Evolutionary conservation across 2,888 invertebrate species (phyloP).

Genomic region (Scaptomyza caliginosa): DNA sequence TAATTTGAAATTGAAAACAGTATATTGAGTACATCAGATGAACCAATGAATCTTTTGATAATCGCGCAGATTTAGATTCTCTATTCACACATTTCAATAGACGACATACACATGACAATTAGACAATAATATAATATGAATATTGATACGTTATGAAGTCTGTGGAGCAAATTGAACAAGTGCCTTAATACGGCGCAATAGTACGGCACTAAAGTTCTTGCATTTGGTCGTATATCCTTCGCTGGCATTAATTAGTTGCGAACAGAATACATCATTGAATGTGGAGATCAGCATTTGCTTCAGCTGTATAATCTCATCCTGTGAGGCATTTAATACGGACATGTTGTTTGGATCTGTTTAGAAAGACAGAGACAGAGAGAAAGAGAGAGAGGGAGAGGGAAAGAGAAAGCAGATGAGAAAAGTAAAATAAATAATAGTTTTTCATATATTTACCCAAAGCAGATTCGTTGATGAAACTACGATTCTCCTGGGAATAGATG

Average conservation of each 20-base stretch:
- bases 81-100: too few relatives aligned
- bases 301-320: constrained; percentile 88
- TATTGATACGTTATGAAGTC: constrained; percentile 1
- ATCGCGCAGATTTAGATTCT: too few relatives aligned
- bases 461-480: constrained; percentile 57
- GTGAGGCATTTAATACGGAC: constrained; percentile 86
- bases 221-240: constrained; percentile 88
- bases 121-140: not conserved
- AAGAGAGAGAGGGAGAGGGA: too few relatives aligned
- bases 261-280: constrained; percentile 91
- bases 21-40: too few relatives aligned
- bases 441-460: constrained; percentile 43
- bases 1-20: too few relatives aligned
- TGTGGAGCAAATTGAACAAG: constrained; percentile 90
- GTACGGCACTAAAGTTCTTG: constrained; percentile 89
- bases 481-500: constrained; percentile 82
- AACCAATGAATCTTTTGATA: too few relatives aligned
- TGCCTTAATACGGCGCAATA: constrained; percentile 91
- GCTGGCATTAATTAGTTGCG: constrained; percentile 88
- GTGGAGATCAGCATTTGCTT: constrained; percentile 89
- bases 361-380: constrained; percentile 3
- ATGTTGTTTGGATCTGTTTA: constrained; percentile 83
- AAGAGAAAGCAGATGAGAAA: too few relatives aligned
- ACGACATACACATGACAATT: not conserved
- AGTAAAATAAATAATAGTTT: too few relatives aligned